Percentiles rank a stretch among this genome's conserved stretches.
These are phyloP conservation scores for Amphipyra berbera DNA, from an alignment of 2,888 invertebrate species.

Conservation along the genomic window DNA sequence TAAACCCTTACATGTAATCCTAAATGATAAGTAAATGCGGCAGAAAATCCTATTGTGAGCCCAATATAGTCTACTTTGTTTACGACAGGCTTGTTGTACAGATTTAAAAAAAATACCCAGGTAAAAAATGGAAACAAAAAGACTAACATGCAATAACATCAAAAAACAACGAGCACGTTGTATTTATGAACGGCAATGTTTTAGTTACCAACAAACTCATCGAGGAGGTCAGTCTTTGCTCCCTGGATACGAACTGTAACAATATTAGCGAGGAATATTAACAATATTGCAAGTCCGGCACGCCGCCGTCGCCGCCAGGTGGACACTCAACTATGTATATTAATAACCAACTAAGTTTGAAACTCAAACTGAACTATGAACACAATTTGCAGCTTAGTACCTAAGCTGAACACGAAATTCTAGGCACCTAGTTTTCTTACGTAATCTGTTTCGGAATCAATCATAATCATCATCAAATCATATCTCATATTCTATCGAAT, in stretches of 20 bases:
- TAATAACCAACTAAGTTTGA: slow-evolving; percentile 47
- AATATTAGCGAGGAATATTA: slow-evolving; percentile 57
- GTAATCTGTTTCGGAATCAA: slow-evolving; percentile 6
- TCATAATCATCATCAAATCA: too few species aligned
- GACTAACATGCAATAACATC: too few species aligned
- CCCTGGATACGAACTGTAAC: slow-evolving; percentile 51
- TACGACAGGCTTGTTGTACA: too few species aligned
- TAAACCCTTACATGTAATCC: too few species aligned
- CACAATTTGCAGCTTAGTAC: slow-evolving; percentile 40
- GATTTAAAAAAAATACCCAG: too few species aligned
- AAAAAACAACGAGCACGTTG: background rate
- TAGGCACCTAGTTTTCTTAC: background rate
- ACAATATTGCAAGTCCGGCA: slow-evolving; percentile 50
- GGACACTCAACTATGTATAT: slow-evolving; percentile 45
- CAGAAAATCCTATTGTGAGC: too few species aligned
- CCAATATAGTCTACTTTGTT: too few species aligned
- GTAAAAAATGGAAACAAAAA: too few species aligned
- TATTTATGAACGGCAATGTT: slow-evolving; percentile 32
- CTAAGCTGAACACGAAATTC: slow-evolving; percentile 15
- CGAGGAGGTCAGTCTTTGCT: slow-evolving; percentile 24
- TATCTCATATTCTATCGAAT: too few species aligned
- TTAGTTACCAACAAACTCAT: slow-evolving; percentile 45
- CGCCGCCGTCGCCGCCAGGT: slow-evolving; percentile 27
- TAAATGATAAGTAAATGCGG: too few species aligned
- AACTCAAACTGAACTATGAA: slow-evolving; percentile 49